Evolutionary conservation across 2,113 vertebrate genomes (phyloP).

Genomic region (Australoheros scitulus): DNA sequence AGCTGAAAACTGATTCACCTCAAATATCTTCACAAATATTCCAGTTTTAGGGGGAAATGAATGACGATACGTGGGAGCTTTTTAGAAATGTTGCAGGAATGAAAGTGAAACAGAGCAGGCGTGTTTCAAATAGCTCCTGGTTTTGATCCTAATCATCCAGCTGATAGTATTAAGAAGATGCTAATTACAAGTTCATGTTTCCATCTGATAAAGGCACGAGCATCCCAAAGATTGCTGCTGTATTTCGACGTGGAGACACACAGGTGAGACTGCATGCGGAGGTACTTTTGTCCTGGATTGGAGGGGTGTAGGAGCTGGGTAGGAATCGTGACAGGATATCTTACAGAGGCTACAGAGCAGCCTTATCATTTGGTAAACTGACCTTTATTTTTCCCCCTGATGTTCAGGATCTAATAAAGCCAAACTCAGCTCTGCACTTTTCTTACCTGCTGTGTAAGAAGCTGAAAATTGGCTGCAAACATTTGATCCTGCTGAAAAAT

Average conservation of each 20-base stretch:
- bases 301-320: too few species aligned
- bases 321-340: too few species aligned
- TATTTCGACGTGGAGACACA: not conserved
- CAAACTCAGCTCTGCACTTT: not conserved
- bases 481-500: not conserved
- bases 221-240: not conserved
- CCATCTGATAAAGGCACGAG: not conserved
- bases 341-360: not conserved
- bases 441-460: not conserved
- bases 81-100: too few species aligned
- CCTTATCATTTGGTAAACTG: not conserved
- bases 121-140: not conserved
- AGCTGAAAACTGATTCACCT: too few species aligned
- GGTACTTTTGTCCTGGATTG: not conserved
- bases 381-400: not conserved
- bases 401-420: not conserved
- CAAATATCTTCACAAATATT: too few species aligned
- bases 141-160: not conserved
- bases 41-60: too few species aligned
- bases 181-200: not conserved
- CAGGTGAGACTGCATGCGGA: not conserved
- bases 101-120: not conserved
- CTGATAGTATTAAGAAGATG: not conserved
- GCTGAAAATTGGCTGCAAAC: conserved; percentile 8
- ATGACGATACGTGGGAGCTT: too few species aligned